Percentiles rank a stretch among this genome's conserved stretches.
phyloP scores from a whole-genome alignment of 2,888 invertebrate species.

The Leptinotarsa juncta region DNA sequence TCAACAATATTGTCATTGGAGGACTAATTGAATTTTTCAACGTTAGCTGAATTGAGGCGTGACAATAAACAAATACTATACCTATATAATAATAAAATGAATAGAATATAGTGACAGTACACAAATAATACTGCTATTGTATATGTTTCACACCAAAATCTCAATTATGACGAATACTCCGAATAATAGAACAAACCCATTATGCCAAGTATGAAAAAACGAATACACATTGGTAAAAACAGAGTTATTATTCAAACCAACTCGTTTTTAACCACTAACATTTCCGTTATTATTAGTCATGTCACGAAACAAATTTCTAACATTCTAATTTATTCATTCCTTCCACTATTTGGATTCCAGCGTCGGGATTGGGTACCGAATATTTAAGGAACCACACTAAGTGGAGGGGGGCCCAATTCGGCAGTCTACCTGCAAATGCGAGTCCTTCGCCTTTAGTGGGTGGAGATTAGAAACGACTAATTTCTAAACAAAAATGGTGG shows the following conservation, averaged over 20 bases:
- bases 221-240: not conserved
- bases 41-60: too few relatives aligned
- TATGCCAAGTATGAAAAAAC: not conserved
- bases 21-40: too few relatives aligned
- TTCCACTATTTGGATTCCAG: not conserved
- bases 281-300: conserved; percentile 16
- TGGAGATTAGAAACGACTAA: conserved; percentile 51
- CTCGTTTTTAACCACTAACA: not conserved
- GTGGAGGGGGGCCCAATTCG: conserved; percentile 26
- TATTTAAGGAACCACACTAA: conserved; percentile 33
- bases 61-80: too few relatives aligned
- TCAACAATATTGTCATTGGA: too few relatives aligned
- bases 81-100: too few relatives aligned
- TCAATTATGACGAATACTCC: too few relatives aligned
- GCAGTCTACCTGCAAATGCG: conserved; percentile 35
- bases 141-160: too few relatives aligned
- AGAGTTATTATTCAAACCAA: not conserved
- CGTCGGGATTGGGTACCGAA: conserved; percentile 22
- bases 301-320: conserved; percentile 22
- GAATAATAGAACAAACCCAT: too few relatives aligned
- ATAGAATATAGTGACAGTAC: too few relatives aligned
- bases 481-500: conserved; percentile 53
- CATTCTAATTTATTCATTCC: conserved; percentile 22
- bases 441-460: conserved; percentile 43
- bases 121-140: too few relatives aligned